Evolutionary conservation across 2,888 invertebrate genomes (phyloP), one percentile per base, ranked within the genome.

Genomic region (Euphydryas editha): DNA sequence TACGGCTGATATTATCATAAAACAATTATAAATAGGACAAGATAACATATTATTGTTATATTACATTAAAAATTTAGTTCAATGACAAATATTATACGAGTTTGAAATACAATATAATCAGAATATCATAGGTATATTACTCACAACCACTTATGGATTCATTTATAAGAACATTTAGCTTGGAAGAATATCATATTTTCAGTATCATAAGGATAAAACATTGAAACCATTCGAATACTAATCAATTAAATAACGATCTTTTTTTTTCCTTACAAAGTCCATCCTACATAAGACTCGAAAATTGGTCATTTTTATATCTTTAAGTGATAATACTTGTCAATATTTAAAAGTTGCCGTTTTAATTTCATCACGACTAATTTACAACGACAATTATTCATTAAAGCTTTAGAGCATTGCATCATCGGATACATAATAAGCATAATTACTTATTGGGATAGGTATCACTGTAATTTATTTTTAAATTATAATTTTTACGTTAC

Each of bases 91-190:
- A 39, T 15, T 17, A 47, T 57, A 57, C 30, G 15, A 55, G 36
- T 39, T 59, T 58, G 36, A 58, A 54, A 58, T 37, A 64, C 51
- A 44, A 59, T 54, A 59, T 37, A 60, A 24, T 60, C 60, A 36
- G 36, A 54, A 51, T 42, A 61, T 57, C 30, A 49, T 51, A 36
- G 61, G 30, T 68, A 65, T 39, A 51, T 46, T 59, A 62, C 49
- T 68, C 68, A 68, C 68, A 68, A 68, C 68, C 68, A 65, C 65
- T 62, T 62, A 61, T 55, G 54, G 39, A 65, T 68, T 47, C 55
- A 61, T 56, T 24, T 61, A 62, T 62, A 67, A 56, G 47, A 57
- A 57, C 39, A 6, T 59, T 56, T 59, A 18, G 39, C 18, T n/a
- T 58, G 49, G 57, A 63, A 57, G 57, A 58, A 49, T 63, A 58